Evolutionary conservation across 2,888 invertebrate species (phyloP).

Genomic region (Agonum fuliginosum): DNA sequence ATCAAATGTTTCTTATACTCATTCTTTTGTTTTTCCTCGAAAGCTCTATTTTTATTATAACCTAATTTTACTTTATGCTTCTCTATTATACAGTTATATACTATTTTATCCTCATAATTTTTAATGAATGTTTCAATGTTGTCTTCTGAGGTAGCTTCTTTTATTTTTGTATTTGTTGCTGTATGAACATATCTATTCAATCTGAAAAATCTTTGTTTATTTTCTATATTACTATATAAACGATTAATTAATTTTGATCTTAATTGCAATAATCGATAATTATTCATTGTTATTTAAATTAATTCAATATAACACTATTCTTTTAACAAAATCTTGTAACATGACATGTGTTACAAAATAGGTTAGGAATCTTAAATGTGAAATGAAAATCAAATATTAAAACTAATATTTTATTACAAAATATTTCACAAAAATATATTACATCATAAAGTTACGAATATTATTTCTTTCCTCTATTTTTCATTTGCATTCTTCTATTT

Average conservation of each 20-base stretch:
- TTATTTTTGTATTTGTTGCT: background rate
- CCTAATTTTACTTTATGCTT: slow-evolving; percentile 65
- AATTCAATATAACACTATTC: background rate
- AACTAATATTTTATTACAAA: slow-evolving; percentile 36
- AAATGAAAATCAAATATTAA: slow-evolving; percentile 4
- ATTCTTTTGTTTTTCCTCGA: slow-evolving; percentile 59
- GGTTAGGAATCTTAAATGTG: background rate
- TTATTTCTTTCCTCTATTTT: slow-evolving; percentile 69
- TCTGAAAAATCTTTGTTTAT: background rate
- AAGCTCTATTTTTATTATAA: slow-evolving; percentile 62
- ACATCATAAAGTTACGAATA: slow-evolving; percentile 1
- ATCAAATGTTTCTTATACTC: slow-evolving; percentile 64
- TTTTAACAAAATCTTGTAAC: background rate
- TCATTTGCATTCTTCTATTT: slow-evolving; percentile 72
- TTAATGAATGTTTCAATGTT: slow-evolving; percentile 57
- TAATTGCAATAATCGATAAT: background rate
- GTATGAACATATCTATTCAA: background rate
- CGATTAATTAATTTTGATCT: background rate
- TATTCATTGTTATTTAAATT: slow-evolving; percentile 12
- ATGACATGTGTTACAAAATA: background rate
- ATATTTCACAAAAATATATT: slow-evolving; percentile 5
- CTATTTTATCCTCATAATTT: slow-evolving; percentile 68
- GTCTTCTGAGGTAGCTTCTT: background rate
- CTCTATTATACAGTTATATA: slow-evolving; percentile 71
- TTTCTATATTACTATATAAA: background rate